phyloP scores from a whole-genome alignment of 2,113 vertebrate species.

The Scytalopus superciliaris region DNA sequence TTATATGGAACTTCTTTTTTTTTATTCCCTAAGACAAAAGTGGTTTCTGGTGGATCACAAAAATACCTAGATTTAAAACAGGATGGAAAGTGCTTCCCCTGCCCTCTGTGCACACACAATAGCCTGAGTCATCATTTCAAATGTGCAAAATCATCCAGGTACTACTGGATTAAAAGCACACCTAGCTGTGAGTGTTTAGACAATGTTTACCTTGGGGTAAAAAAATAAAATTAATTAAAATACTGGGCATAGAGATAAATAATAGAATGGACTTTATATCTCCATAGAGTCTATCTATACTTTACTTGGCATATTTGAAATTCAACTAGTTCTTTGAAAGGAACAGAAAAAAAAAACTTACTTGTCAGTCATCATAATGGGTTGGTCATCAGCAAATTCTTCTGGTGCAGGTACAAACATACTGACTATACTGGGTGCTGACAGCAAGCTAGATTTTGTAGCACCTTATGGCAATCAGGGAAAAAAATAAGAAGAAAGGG shows the following conservation, averaged over 20 bases:
- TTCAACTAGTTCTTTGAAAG: constrained; percentile 1
- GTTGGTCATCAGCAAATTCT: constrained; percentile 97
- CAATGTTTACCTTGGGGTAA: not conserved
- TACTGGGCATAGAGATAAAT: not conserved
- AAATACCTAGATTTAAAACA: not conserved
- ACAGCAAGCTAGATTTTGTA: constrained; percentile 94
- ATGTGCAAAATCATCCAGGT: not conserved
- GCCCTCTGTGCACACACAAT: not conserved
- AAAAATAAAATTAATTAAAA: not conserved
- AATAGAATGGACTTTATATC: not conserved
- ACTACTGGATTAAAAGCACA: not conserved
- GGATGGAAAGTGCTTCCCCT: not conserved
- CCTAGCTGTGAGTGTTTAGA: not conserved
- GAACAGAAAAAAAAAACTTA: constrained; percentile 56
- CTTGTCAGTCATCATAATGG: constrained; percentile 94
- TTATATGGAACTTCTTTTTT: not conserved
- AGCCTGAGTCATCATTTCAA: not conserved
- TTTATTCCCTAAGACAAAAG: not conserved
- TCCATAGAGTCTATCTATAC: not conserved
- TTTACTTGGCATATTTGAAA: not conserved
- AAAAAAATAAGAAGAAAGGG: not conserved
- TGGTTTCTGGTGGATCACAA: not conserved
- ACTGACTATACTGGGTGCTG: constrained; percentile 95
- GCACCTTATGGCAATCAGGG: constrained; percentile 75
- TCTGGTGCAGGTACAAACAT: constrained; percentile 98